phyloP scores from a whole-genome alignment of 2,113 vertebrate genomes.

The Ornithorhynchus anatinus region DNA sequence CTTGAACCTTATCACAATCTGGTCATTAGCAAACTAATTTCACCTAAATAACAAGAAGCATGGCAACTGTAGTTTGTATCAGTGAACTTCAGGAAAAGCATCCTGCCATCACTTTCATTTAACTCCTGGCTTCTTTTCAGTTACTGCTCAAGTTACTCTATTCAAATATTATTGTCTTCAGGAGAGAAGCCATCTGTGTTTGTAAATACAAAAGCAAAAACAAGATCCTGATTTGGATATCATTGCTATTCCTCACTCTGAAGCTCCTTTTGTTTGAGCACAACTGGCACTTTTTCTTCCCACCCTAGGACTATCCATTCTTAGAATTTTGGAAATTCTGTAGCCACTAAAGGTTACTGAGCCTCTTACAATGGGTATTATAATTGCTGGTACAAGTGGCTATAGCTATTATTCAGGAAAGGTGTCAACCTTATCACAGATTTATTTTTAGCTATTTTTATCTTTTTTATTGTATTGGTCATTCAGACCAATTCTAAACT shows the following conservation, averaged over 20 bases:
- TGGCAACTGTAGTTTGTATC: conserved; percentile 40
- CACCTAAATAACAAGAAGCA: conserved; percentile 46
- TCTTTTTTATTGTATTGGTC: no score
- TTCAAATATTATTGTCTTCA: conserved; percentile 43
- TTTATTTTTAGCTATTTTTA: conserved; percentile 7
- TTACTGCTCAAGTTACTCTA: conserved; percentile 21
- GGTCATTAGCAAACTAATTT: conserved; percentile 62
- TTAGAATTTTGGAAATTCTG: conserved; percentile 8
- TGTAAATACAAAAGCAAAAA: conserved; percentile 35
- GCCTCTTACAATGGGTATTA: conserved; percentile 35
- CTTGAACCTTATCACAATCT: conserved; percentile 45
- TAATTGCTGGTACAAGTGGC: conserved; percentile 48
- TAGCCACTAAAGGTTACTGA: conserved; percentile 8
- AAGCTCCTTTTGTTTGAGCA: neutral
- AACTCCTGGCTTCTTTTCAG: conserved; percentile 39
- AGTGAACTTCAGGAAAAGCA: conserved; percentile 49
- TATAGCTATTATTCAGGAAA: conserved; percentile 37
- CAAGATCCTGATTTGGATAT: conserved; percentile 40
- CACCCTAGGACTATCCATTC: neutral
- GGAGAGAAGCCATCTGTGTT: conserved; percentile 34
- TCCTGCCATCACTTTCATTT: neutral
- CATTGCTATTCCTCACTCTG: neutral
- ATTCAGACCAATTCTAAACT: no score
- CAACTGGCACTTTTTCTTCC: neutral
- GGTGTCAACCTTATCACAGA: conserved; percentile 34